These are phyloP conservation scores for Phylloscopus trochilus DNA, from an alignment of 2,113 vertebrate species.

Conservation along the genomic window DNA sequence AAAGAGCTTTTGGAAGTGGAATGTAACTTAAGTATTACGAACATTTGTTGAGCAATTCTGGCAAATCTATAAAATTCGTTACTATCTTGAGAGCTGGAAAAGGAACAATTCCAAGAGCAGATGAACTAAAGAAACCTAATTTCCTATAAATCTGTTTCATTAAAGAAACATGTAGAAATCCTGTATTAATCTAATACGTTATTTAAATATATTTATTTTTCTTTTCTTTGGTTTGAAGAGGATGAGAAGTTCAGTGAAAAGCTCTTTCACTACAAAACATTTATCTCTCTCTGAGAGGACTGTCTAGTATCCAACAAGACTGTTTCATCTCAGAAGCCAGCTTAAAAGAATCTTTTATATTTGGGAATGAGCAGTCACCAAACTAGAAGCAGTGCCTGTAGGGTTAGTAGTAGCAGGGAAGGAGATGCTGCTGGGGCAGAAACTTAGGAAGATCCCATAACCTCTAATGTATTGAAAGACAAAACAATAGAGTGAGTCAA, in stretches of 20 bases:
- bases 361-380: not conserved
- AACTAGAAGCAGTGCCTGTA: not conserved
- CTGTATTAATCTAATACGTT: not conserved
- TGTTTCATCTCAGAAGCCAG: not conserved
- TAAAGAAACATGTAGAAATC: not conserved
- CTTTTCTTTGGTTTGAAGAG: not conserved
- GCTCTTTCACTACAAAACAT: not conserved
- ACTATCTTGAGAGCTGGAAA: not conserved
- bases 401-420: not conserved
- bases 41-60: not conserved
- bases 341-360: not conserved
- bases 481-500: not conserved
- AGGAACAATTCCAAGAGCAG: not conserved
- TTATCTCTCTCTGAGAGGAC: not conserved
- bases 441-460: not conserved
- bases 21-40: not conserved
- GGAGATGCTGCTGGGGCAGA: not conserved
- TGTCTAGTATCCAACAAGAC: not conserved
- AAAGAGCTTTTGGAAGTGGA: not conserved
- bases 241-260: not conserved
- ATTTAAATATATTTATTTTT: not conserved
- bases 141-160: not conserved
- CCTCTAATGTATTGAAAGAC: not conserved
- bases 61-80: not conserved
- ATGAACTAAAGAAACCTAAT: not conserved